phyloP scores from a whole-genome alignment of 2,113 vertebrate species.

The Raphicerus campestris region DNA sequence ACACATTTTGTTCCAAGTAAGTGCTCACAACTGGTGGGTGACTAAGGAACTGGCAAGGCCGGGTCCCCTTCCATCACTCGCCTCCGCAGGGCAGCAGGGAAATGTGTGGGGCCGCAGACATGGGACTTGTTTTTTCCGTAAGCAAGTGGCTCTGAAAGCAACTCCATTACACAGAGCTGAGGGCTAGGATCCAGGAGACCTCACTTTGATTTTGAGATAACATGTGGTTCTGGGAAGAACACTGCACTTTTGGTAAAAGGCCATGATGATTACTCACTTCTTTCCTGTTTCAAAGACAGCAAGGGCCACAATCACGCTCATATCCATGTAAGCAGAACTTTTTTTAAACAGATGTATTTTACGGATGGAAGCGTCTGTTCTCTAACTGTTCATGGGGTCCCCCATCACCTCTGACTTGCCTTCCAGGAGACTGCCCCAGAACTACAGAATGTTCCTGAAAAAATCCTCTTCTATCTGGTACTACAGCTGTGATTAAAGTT shows the following conservation, averaged over 20 bases:
- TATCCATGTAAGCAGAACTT: neutral
- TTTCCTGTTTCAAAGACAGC: neutral
- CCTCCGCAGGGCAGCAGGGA: neutral
- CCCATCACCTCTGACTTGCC: neutral
- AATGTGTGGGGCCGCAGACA: neutral
- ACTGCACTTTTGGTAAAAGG: conserved; percentile 26
- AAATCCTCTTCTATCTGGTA: neutral
- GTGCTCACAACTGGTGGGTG: neutral
- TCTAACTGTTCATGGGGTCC: neutral
- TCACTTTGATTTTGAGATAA: neutral
- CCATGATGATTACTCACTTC: neutral
- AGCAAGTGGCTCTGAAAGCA: neutral
- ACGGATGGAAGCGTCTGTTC: neutral
- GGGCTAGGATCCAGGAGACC: neutral
- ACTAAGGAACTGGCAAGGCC: neutral
- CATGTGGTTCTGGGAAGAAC: neutral
- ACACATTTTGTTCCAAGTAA: neutral
- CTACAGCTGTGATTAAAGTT: neutral
- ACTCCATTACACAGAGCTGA: neutral
- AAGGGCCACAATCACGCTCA: neutral
- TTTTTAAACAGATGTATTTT: neutral
- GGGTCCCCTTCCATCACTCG: neutral
- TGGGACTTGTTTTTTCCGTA: neutral
- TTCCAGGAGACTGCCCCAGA: neutral
- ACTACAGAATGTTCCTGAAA: neutral